phyloP scores from a whole-genome alignment of 2,797 vertebrate genomes.

The Ctenopoma kingsleyae region DNA sequence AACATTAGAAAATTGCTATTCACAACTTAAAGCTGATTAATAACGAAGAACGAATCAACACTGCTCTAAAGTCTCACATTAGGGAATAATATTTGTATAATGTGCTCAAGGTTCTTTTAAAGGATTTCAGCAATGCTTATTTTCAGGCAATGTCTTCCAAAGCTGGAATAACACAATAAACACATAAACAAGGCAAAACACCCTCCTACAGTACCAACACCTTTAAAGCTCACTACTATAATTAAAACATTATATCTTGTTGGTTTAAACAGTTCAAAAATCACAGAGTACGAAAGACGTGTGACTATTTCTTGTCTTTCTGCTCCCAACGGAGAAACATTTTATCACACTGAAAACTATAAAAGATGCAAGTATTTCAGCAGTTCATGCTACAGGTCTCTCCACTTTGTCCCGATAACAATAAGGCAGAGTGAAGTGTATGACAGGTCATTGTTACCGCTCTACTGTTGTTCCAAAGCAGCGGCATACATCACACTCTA shows the following conservation, averaged over 20 bases:
- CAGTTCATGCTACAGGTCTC: conserved; percentile 45
- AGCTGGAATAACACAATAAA: not conserved
- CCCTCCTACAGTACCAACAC: not conserved
- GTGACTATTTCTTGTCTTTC: not conserved
- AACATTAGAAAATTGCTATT: not conserved
- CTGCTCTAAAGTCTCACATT: conserved; percentile 5
- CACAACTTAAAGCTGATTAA: conserved; percentile 10
- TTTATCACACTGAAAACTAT: conserved; percentile 33
- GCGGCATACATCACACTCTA: conserved; percentile 48
- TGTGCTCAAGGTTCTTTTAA: not conserved
- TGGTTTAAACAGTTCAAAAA: not conserved
- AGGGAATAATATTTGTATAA: not conserved
- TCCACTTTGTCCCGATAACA: conserved; percentile 63
- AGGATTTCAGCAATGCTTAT: not conserved
- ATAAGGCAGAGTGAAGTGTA: conserved; percentile 51
- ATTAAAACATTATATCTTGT: not conserved
- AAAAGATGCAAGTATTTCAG: conserved; percentile 51
- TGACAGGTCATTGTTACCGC: conserved; percentile 60
- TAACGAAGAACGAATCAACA: not conserved
- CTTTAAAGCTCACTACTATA: not conserved
- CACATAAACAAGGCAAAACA: not conserved
- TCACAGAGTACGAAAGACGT: not conserved
- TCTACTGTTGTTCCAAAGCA: conserved; percentile 47
- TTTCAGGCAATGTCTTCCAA: not conserved
- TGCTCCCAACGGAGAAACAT: too few species aligned